A percentile compares a stretch with the other conserved stretches of the same genome.
These are phyloP conservation scores for Botia almorhae DNA, from an alignment of 2,797 vertebrate species.

Conservation along the genomic window DNA sequence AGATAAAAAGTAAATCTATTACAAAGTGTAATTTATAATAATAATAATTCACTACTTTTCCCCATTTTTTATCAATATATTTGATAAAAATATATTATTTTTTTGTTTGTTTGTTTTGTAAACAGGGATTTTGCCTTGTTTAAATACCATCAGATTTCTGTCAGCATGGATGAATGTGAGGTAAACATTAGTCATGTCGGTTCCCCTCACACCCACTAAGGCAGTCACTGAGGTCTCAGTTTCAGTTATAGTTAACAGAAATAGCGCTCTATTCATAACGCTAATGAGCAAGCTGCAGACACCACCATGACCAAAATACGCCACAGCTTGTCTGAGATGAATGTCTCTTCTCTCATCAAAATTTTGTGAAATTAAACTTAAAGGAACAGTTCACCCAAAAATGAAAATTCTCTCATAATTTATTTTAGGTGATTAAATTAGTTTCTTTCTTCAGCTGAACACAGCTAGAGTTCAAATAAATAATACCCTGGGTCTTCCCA, in stretches of 20 bases:
- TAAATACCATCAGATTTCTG: not conserved
- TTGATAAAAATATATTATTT: too few relatives aligned
- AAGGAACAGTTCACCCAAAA: too few relatives aligned
- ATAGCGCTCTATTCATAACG: conserved; percentile 79
- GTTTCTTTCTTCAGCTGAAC: too few relatives aligned
- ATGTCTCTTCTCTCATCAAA: not conserved
- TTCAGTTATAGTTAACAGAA: conserved; percentile 71
- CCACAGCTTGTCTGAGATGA: not conserved
- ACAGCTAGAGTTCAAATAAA: too few relatives aligned
- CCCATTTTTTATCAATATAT: not conserved
- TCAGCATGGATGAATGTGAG: not conserved
- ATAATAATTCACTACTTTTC: too few relatives aligned
- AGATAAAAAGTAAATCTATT: not conserved
- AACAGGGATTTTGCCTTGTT: too few relatives aligned
- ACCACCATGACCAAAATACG: conserved; percentile 1
- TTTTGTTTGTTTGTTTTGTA: not conserved
- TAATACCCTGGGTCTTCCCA: too few relatives aligned
- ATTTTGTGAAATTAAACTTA: too few relatives aligned
- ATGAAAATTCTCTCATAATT: too few relatives aligned
- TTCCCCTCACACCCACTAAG: not conserved
- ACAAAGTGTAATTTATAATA: not conserved
- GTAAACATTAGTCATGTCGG: conserved; percentile 19
- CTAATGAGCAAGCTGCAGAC: conserved; percentile 65
- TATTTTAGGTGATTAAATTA: too few relatives aligned
- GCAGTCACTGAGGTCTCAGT: conserved; percentile 65